Percentiles rank a stretch among this genome's conserved stretches.
These are phyloP conservation scores for Pyxicephalus adspersus DNA, from an alignment of 2,113 vertebrate genomes.

Conservation along the genomic window DNA sequence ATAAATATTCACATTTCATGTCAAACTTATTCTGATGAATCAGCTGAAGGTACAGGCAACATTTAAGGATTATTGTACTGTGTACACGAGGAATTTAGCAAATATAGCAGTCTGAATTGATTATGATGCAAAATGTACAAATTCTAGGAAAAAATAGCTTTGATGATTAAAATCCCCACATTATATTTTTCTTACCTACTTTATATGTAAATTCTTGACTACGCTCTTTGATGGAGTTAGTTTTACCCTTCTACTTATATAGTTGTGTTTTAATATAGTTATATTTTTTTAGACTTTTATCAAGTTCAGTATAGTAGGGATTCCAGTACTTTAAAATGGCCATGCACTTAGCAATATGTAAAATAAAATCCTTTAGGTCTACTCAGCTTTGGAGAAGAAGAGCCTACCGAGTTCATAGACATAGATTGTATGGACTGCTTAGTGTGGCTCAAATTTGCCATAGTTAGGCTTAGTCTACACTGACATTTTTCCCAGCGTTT, in stretches of 20 bases:
- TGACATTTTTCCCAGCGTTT: too few relatives aligned
- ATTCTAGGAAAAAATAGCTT: neutral
- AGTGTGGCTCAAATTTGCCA: too few relatives aligned
- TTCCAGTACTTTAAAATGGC: too few relatives aligned
- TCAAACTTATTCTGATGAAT: conserved; percentile 15
- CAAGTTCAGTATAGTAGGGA: too few relatives aligned
- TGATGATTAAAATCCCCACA: neutral
- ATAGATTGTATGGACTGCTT: neutral
- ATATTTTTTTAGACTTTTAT: too few relatives aligned
- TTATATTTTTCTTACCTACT: neutral
- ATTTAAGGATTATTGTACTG: conserved; percentile 10
- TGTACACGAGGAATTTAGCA: neutral
- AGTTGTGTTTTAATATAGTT: neutral
- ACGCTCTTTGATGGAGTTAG: neutral
- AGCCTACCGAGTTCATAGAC: neutral
- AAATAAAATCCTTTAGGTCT: too few relatives aligned
- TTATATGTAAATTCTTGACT: neutral
- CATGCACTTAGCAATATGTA: too few relatives aligned
- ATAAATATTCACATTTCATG: conserved; percentile 41
- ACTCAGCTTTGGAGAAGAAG: too few relatives aligned
- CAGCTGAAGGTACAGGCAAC: neutral
- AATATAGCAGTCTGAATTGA: neutral
- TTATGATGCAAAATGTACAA: neutral
- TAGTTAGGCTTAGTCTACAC: too few relatives aligned
- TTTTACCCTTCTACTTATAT: neutral